A percentile compares a stretch with the other conserved stretches of the same genome.
Conservation (phyloP, 2,797 vertebrate genomes). For the Morus bassanus region DNA sequence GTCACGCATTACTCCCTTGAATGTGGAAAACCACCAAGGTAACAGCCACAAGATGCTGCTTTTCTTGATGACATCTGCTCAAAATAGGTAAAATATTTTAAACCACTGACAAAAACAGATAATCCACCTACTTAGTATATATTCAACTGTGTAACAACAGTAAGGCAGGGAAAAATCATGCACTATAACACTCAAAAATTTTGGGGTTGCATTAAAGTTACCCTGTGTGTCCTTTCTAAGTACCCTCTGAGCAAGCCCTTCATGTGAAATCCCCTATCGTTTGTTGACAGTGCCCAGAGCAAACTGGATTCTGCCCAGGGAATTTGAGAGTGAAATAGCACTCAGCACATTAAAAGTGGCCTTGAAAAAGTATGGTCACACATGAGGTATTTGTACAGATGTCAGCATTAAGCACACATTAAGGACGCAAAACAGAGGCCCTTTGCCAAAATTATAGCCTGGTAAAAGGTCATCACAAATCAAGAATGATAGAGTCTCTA, state of each 20-base stretch:
- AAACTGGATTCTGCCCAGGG: slow-evolving; percentile 1
- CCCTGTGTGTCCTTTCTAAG: background rate
- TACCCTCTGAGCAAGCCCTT: background rate
- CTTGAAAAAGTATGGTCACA: background rate
- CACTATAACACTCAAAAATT: background rate
- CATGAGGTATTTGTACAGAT: background rate
- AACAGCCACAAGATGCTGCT: background rate
- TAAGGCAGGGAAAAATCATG: background rate
- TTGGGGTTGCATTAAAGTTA: background rate
- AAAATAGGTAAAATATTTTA: background rate
- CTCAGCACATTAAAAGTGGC: background rate
- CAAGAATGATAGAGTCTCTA: background rate
- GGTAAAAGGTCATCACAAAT: background rate
- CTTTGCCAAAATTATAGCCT: background rate
- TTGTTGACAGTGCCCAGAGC: background rate
- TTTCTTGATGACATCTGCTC: background rate
- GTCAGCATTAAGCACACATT: background rate
- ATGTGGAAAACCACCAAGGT: background rate
- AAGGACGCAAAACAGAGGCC: background rate
- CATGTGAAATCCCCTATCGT: background rate
- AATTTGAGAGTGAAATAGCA: slow-evolving; percentile 13
- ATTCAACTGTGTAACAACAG: background rate
- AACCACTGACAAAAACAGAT: background rate
- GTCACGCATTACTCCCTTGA: background rate
- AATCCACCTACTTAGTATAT: background rate